Conservation (phyloP, 2,888 invertebrate species). For the Diaprepes abbreviatus region DNA sequence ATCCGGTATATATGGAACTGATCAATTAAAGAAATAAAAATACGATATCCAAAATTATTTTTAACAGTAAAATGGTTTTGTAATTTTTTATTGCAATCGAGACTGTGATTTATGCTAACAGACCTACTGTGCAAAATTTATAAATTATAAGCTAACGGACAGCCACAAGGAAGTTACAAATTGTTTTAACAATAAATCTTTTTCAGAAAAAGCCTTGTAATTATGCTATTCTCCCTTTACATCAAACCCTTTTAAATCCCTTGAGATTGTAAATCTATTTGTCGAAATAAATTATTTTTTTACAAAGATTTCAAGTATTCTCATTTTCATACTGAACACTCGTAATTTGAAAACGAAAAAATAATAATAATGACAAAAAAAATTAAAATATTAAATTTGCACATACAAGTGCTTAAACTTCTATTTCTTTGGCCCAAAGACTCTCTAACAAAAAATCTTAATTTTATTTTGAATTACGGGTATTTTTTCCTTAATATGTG, state of each 20-base stretch:
- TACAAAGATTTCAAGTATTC: neutral
- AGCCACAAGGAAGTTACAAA: no score
- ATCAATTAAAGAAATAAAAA: no score
- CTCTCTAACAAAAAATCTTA: conserved; percentile 9
- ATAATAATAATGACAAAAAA: neutral
- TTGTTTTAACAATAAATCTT: no score
- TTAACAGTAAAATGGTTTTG: no score
- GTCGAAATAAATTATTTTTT: neutral
- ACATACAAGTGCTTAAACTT: conserved; percentile 26
- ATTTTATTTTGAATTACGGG: conserved; percentile 16
- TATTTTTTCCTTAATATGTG: conserved; percentile 25
- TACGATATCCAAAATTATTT: no score
- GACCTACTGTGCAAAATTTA: no score
- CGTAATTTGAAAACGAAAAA: neutral
- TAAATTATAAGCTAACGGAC: no score
- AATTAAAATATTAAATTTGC: conserved; percentile 18
- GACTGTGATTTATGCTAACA: no score
- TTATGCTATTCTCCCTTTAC: no score
- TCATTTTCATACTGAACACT: neutral
- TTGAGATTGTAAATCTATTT: neutral
- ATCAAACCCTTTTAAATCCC: neutral
- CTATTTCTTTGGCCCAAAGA: conserved; percentile 28
- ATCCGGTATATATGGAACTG: no score
- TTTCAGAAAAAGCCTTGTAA: no score
- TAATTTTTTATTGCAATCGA: no score